phyloP scores from a whole-genome alignment of 2,797 vertebrate species.

The Bucorvus abyssinicus region DNA sequence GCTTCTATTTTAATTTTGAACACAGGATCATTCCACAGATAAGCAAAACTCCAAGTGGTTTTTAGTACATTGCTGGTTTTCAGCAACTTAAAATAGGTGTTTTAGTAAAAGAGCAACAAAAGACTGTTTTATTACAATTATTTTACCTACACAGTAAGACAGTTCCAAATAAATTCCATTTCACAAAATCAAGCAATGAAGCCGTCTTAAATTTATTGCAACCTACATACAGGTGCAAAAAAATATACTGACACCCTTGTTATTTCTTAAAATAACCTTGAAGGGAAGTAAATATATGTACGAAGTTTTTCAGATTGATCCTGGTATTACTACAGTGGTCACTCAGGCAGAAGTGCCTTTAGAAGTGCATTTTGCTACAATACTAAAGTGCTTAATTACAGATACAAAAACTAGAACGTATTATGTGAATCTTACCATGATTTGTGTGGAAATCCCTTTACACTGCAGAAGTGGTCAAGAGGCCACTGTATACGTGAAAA shows the following conservation, averaged over 20 bases:
- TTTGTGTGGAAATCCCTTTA: not conserved
- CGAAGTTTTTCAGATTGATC: not conserved
- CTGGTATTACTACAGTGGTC: not conserved
- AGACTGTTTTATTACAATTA: not conserved
- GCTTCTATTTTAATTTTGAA: constrained; percentile 36
- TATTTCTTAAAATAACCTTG: not conserved
- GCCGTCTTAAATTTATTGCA: not conserved
- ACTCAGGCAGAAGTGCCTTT: not conserved
- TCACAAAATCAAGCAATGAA: not conserved
- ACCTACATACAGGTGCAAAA: not conserved
- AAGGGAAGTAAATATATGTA: not conserved
- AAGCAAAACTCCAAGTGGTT: constrained; percentile 33
- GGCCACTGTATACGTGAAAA: not conserved
- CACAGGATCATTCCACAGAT: not conserved
- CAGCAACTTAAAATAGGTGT: constrained; percentile 9
- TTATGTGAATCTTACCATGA: not conserved
- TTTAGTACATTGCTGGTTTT: constrained; percentile 45
- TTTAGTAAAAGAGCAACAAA: constrained; percentile 15
- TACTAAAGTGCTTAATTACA: not conserved
- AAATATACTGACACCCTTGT: not conserved
- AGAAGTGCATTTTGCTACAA: not conserved
- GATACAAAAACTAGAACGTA: not conserved
- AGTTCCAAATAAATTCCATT: constrained; percentile 16
- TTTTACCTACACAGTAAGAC: not conserved
- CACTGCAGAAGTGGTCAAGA: not conserved